Evolutionary conservation across 2,113 vertebrate genomes (phyloP).

Genomic region (Heteronetta atricapilla): DNA sequence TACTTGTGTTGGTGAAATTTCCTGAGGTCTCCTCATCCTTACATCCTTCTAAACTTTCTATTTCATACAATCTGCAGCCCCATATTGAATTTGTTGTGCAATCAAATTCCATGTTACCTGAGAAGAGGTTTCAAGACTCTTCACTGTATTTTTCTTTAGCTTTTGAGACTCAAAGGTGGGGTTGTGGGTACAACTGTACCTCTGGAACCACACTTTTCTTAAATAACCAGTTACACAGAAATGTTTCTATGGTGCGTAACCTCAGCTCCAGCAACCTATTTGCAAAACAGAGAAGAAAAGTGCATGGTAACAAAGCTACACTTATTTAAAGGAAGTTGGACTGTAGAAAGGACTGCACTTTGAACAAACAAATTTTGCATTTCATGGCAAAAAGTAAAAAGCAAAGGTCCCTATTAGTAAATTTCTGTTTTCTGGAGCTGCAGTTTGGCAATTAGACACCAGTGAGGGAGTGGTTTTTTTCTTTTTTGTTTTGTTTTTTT

Average conservation of each 20-base stretch:
- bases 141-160: not conserved
- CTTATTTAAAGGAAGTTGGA: not conserved
- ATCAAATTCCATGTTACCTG: not conserved
- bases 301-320: not conserved
- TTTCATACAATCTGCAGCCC: not conserved
- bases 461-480: not conserved
- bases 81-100: not conserved
- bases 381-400: not conserved
- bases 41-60: not conserved
- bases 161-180: not conserved
- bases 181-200: not conserved
- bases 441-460: not conserved
- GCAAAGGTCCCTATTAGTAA: not conserved
- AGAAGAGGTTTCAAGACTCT: not conserved
- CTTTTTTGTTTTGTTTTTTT: not conserved
- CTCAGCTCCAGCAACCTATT: not conserved
- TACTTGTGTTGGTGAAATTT: not conserved
- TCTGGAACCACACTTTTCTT: not conserved
- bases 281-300: not conserved
- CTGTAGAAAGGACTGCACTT: not conserved
- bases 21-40: not conserved
- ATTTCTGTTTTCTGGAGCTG: not conserved
- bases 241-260: not conserved
- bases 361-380: not conserved
- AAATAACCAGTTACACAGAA: not conserved